A percentile compares a stretch with the other conserved stretches of the same genome.
These are phyloP conservation scores for Dynastes tityus DNA, from an alignment of 2,888 invertebrate genomes.

Conservation along the genomic window DNA sequence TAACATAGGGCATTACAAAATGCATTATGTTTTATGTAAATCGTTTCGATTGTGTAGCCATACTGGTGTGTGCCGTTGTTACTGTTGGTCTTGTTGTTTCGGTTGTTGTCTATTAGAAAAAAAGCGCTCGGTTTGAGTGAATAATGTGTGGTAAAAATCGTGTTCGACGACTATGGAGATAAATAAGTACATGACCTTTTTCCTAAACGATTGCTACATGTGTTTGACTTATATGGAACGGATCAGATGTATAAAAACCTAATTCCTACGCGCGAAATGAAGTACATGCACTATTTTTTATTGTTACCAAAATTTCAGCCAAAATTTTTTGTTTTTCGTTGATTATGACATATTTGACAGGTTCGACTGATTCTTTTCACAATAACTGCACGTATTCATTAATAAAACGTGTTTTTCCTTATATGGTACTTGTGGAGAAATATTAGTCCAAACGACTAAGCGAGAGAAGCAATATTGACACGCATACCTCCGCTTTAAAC, in stretches of 20 bases:
- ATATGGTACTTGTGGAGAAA: no score
- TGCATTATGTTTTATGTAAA: conserved; percentile 53
- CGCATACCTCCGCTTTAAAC: no score
- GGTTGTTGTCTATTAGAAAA: conserved; percentile 34
- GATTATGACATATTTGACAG: no score
- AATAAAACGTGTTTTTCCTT: no score
- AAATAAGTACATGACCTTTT: conserved; percentile 23
- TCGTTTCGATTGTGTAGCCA: conserved; percentile 46
- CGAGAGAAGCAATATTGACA: no score
- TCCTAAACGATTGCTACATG: conserved; percentile 30
- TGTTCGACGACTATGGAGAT: conserved; percentile 31
- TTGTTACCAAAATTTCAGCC: no score
- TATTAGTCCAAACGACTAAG: no score
- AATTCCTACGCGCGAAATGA: no score
- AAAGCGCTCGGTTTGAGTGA: conserved; percentile 31
- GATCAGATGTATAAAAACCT: background rate
- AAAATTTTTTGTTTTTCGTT: no score
- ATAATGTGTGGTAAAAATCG: conserved; percentile 37
- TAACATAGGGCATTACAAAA: conserved; percentile 51
- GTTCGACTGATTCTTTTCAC: no score
- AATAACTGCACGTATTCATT: no score
- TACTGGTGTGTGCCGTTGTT: conserved; percentile 33
- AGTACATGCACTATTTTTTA: no score
- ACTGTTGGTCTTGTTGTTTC: conserved; percentile 29
- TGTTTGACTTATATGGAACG: conserved; percentile 9